A percentile compares a stretch with the other conserved stretches of the same genome.
phyloP scores from a whole-genome alignment of 2,113 vertebrate genomes.

The Aepyceros melampus region DNA sequence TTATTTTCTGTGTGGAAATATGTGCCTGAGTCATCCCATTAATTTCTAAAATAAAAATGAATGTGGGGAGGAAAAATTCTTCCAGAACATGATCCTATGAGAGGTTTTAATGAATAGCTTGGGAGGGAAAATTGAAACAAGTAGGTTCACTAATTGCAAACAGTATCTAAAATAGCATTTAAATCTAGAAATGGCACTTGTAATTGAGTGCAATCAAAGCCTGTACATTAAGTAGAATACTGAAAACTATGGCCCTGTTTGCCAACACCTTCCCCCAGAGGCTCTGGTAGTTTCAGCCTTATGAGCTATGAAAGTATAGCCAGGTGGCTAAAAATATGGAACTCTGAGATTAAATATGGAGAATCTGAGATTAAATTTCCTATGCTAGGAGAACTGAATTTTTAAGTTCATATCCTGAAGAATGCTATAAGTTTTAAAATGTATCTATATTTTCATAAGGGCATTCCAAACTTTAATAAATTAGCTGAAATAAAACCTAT shows the following conservation, averaged over 20 bases:
- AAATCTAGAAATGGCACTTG: neutral
- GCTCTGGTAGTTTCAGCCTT: neutral
- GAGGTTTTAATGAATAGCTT: neutral
- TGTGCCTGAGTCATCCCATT: neutral
- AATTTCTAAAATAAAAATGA: neutral
- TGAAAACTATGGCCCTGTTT: neutral
- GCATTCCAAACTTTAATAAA: neutral
- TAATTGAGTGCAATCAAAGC: neutral
- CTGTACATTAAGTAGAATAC: neutral
- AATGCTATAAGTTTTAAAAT: neutral
- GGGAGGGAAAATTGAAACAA: neutral
- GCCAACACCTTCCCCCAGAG: neutral
- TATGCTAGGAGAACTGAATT: neutral
- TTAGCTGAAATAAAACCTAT: neutral
- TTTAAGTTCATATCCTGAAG: neutral
- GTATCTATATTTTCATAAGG: neutral
- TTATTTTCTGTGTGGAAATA: neutral
- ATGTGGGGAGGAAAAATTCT: neutral
- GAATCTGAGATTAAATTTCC: neutral
- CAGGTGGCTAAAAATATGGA: neutral
- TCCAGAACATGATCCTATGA: neutral
- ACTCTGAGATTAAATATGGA: neutral
- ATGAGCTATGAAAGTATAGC: neutral
- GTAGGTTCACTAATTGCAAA: neutral
- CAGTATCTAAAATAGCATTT: neutral